Conservation (phyloP, 2,113 vertebrate genomes). For the Pterocles orientalis region DNA sequence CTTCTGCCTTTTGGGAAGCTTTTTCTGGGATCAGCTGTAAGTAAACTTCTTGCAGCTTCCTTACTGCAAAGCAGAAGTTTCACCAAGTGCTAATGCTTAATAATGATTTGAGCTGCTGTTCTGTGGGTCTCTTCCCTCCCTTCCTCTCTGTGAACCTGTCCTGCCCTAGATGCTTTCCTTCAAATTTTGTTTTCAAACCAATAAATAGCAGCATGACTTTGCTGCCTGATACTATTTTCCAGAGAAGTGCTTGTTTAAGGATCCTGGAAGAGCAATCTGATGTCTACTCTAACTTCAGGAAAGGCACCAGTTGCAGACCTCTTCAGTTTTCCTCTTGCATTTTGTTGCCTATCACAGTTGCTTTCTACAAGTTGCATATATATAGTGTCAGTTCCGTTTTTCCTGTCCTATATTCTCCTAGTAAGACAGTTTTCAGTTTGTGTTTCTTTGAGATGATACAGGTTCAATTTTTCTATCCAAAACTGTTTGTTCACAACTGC, state of each 20-base stretch:
- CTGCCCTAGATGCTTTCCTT: background rate
- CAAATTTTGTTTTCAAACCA: background rate
- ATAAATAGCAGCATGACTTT: background rate
- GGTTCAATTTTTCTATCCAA: background rate
- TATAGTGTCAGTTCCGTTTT: background rate
- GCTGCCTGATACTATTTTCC: background rate
- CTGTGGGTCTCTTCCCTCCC: background rate
- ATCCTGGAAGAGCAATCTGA: background rate
- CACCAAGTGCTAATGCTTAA: background rate
- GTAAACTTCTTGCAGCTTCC: constrained; percentile 4
- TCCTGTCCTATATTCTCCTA: background rate
- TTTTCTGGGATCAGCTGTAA: background rate
- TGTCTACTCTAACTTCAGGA: background rate
- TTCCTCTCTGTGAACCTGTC: background rate
- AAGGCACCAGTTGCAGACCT: background rate
- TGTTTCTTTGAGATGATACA: background rate
- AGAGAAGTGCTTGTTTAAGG: background rate
- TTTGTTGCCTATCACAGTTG: background rate
- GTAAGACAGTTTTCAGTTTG: background rate
- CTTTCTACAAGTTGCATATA: background rate
- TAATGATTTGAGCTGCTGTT: background rate
- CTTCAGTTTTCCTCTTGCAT: background rate
- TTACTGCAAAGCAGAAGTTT: background rate
- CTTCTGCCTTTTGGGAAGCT: constrained; percentile 18
- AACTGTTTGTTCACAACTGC: background rate